Percentiles rank a stretch among this genome's conserved stretches.
These are phyloP conservation scores for Mythimna ferrago DNA, from an alignment of 2,888 invertebrate species.

Conservation along the genomic window DNA sequence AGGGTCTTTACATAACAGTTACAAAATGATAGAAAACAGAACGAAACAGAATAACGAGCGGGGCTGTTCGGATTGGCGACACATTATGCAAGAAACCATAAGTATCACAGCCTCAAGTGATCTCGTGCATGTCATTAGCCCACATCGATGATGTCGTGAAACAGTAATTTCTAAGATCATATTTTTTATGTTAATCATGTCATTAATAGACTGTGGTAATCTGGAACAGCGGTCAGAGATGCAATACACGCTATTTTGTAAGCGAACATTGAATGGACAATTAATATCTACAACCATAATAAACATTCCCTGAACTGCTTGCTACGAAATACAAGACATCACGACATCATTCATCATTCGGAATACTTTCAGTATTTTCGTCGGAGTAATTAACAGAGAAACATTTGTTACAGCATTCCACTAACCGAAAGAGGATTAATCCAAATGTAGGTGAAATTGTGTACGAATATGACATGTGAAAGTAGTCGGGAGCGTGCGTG, in stretches of 20 bases:
- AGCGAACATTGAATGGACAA: slow-evolving; percentile 24
- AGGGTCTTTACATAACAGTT: slow-evolving; percentile 57
- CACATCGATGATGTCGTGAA: slow-evolving; percentile 64
- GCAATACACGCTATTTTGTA: slow-evolving; percentile 36
- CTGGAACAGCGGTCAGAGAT: slow-evolving; percentile 24
- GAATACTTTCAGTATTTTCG: slow-evolving; percentile 12
- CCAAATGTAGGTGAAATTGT: slow-evolving; percentile 82
- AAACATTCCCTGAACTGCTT: slow-evolving; percentile 16
- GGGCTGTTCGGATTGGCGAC: slow-evolving; percentile 64
- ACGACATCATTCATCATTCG: no score
- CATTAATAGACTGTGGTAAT: slow-evolving; percentile 24
- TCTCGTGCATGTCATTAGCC: slow-evolving; percentile 70
- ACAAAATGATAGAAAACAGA: slow-evolving; percentile 68
- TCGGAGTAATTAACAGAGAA: slow-evolving; percentile 16
- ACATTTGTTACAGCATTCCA: slow-evolving; percentile 50
- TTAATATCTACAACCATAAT: slow-evolving; percentile 15
- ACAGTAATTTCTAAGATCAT: slow-evolving; percentile 54
- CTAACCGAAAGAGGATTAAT: slow-evolving; percentile 66
- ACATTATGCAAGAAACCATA: slow-evolving; percentile 71
- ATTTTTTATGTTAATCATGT: slow-evolving; percentile 39
- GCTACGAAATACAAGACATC: background rate
- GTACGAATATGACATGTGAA: slow-evolving; percentile 81
- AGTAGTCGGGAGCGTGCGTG: slow-evolving; percentile 76
- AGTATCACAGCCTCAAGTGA: slow-evolving; percentile 60
- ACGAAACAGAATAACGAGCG: slow-evolving; percentile 57